These are phyloP conservation scores for Ellobium chinense DNA, from an alignment of 2,888 invertebrate species.

Conservation along the genomic window DNA sequence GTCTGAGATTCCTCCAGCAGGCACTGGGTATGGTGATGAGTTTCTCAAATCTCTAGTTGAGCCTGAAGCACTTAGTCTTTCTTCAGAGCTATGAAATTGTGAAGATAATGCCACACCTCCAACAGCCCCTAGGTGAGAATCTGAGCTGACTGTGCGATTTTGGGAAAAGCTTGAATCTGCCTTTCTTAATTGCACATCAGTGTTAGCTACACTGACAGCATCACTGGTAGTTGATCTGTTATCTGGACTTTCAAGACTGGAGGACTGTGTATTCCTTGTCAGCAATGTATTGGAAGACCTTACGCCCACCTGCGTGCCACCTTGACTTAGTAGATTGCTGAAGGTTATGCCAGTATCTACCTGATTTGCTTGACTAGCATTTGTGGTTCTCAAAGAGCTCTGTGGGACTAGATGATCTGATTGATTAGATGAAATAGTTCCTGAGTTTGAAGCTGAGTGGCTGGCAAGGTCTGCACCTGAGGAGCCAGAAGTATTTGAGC, in stretches of 20 bases:
- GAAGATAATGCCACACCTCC: not conserved
- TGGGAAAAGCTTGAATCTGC: not conserved
- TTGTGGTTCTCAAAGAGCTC: not conserved
- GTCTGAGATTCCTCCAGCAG: not conserved
- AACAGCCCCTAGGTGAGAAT: conserved; percentile 4
- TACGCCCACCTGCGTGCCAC: not conserved
- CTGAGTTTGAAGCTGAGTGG: not conserved
- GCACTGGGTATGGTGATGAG: too few species aligned
- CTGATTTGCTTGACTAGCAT: not conserved
- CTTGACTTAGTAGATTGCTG: not conserved
- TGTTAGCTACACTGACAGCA: not conserved
- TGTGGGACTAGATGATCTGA: not conserved
- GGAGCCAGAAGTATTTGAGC: too few species aligned
- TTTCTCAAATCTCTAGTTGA: too few species aligned
- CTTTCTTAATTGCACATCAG: not conserved
- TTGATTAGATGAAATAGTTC: conserved; percentile 9
- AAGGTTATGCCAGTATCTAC: not conserved
- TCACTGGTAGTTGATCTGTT: too few species aligned
- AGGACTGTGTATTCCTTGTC: not conserved
- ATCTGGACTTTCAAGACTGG: too few species aligned
- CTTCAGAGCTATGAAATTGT: too few species aligned
- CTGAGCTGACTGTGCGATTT: not conserved
- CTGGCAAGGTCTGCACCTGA: not conserved
- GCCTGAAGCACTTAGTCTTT: too few species aligned
- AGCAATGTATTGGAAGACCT: not conserved